Percentiles rank a stretch among this genome's conserved stretches.
These are phyloP conservation scores for Tricholaema leucomelas DNA, from an alignment of 2,113 vertebrate species.

Conservation along the genomic window DNA sequence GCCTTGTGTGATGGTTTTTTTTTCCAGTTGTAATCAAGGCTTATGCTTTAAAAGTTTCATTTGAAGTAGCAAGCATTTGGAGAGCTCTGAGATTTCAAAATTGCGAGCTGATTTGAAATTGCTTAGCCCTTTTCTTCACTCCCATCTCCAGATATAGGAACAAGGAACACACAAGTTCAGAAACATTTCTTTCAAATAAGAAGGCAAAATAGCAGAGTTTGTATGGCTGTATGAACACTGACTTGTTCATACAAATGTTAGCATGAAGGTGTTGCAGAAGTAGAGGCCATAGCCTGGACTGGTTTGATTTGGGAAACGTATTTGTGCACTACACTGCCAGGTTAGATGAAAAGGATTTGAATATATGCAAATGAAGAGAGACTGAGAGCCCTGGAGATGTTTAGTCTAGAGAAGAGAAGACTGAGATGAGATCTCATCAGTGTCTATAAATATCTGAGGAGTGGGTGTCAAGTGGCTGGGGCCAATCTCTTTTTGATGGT, in stretches of 20 bases:
- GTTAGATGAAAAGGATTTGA: background rate
- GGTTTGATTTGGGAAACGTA: background rate
- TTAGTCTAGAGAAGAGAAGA: too few relatives aligned
- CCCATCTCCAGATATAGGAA: background rate
- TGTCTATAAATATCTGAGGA: too few relatives aligned
- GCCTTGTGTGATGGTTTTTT: background rate
- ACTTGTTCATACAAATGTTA: background rate
- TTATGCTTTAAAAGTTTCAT: background rate
- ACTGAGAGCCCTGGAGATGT: too few relatives aligned
- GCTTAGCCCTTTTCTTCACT: background rate
- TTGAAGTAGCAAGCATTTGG: background rate
- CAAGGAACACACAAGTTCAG: background rate
- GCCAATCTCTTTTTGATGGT: too few relatives aligned
- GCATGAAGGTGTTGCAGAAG: background rate
- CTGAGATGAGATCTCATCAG: too few relatives aligned
- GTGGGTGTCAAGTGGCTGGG: too few relatives aligned
- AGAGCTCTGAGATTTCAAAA: background rate
- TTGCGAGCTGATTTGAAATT: background rate
- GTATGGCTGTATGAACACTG: background rate
- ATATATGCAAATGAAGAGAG: background rate
- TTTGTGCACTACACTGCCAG: background rate
- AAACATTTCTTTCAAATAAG: background rate
- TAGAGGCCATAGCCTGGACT: background rate
- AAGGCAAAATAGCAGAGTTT: background rate
- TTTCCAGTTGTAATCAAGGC: background rate